A percentile compares a stretch with the other conserved stretches of the same genome.
phyloP scores from a whole-genome alignment of 1,140 invertebrate species.

The Camponotus pennsylvanicus region DNA sequence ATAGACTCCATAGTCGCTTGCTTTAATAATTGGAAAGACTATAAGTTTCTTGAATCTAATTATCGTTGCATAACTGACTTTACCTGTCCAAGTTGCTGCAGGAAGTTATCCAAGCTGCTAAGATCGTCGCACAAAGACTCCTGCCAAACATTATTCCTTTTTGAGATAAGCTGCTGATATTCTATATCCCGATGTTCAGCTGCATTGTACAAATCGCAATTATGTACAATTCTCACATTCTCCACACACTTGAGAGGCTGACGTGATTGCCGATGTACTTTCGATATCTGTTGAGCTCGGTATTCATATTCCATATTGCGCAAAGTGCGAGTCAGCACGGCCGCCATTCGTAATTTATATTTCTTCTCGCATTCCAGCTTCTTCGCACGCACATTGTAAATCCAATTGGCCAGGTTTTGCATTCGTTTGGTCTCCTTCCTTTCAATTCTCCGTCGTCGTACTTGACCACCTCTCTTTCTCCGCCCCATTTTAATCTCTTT shows the following conservation, averaged over 20 bases:
- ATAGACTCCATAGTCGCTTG: not conserved
- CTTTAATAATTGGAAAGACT: not conserved
- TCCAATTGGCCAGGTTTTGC: conserved; percentile 84
- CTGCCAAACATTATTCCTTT: conserved; percentile 67
- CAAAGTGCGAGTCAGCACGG: conserved; percentile 83
- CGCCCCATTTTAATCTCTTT: not conserved
- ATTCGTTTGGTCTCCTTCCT: conserved; percentile 75
- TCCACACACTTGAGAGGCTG: conserved; percentile 69
- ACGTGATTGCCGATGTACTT: conserved; percentile 71
- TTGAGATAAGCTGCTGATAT: not conserved
- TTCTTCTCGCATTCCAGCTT: conserved; percentile 80
- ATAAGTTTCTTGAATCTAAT: not conserved
- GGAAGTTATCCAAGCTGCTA: conserved; percentile 79
- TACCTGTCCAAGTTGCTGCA: conserved; percentile 77
- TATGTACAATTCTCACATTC: conserved; percentile 4
- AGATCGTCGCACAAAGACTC: conserved; percentile 75
- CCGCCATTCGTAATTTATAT: conserved; percentile 83
- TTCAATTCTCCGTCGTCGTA: conserved; percentile 63
- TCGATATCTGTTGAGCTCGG: conserved; percentile 81
- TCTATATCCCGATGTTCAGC: not conserved
- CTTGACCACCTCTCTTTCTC: not conserved
- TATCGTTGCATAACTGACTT: conserved; percentile 78
- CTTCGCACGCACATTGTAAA: conserved; percentile 83
- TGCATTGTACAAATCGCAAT: conserved; percentile 31
- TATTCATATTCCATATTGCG: conserved; percentile 83